Evolutionary conservation across 2,888 invertebrate species (phyloP).

Genomic region (Teinopalpus imperialis): DNA sequence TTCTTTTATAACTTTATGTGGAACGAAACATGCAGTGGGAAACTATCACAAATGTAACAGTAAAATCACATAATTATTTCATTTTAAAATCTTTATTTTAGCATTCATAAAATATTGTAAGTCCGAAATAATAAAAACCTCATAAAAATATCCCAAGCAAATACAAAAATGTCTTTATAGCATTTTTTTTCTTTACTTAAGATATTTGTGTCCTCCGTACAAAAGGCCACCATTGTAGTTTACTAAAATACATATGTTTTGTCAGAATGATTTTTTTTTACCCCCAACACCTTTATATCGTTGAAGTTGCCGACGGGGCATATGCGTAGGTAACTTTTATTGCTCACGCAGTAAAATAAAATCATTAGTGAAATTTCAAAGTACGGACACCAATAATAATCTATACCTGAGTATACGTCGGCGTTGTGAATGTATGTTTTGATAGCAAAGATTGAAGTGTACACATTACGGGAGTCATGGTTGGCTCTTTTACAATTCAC

Average conservation of each 20-base stretch:
- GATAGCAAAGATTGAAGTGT: background rate
- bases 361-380: conserved; percentile 16
- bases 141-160: conserved; percentile 9
- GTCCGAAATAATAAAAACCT: background rate
- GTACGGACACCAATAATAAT: conserved; percentile 7
- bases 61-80: too few species aligned
- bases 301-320: conserved; percentile 23
- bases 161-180: background rate
- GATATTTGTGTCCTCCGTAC: conserved; percentile 2
- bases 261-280: background rate
- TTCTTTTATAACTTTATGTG: too few species aligned
- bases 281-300: conserved; percentile 15
- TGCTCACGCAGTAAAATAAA: conserved; percentile 24
- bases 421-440: conserved; percentile 1
- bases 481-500: too few species aligned
- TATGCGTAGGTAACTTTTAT: conserved; percentile 27
- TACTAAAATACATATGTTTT: conserved; percentile 2
- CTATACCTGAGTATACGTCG: conserved; percentile 13
- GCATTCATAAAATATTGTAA: background rate
- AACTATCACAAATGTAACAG: too few species aligned
- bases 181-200: too few species aligned
- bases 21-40: too few species aligned
- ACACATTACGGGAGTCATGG: too few species aligned
- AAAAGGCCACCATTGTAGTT: conserved; percentile 11
- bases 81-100: too few species aligned